A percentile compares a stretch with the other conserved stretches of the same genome.
These are phyloP conservation scores for Phoebastria nigripes DNA, from an alignment of 2,797 vertebrate species.

Conservation along the genomic window DNA sequence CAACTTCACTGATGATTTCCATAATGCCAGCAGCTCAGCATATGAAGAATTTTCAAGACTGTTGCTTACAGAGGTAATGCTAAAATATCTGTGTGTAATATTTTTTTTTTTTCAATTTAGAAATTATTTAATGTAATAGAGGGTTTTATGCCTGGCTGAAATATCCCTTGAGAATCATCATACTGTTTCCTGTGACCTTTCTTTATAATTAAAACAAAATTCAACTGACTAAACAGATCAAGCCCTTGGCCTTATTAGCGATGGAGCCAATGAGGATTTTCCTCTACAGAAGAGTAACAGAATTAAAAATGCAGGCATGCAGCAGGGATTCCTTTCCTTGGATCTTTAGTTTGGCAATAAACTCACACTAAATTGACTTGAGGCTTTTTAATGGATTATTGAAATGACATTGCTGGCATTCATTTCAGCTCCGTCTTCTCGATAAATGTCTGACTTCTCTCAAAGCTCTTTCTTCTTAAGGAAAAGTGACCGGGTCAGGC, in stretches of 20 bases:
- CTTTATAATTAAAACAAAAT: constrained; percentile 14
- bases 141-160: background rate
- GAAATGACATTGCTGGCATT: background rate
- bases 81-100: background rate
- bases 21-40: constrained; percentile 27
- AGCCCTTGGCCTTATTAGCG: background rate
- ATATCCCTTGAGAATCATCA: background rate
- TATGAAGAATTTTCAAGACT: constrained; percentile 55
- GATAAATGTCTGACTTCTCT: background rate
- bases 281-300: background rate
- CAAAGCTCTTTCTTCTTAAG: background rate
- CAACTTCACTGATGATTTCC: constrained; percentile 58
- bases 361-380: background rate
- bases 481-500: background rate
- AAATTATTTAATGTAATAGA: background rate
- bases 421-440: background rate
- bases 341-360: constrained; percentile 16
- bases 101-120: background rate
- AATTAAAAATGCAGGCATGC: background rate
- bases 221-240: background rate
- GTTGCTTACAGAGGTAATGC: constrained; percentile 70
- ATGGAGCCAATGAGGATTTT: background rate
- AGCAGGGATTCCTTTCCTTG: background rate
- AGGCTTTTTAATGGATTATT: constrained; percentile 5
- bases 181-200: constrained; percentile 1